Percentiles rank a stretch among this genome's conserved stretches.
phyloP scores from a whole-genome alignment of 2,888 invertebrate genomes.

The Sialis fuliginosa region DNA sequence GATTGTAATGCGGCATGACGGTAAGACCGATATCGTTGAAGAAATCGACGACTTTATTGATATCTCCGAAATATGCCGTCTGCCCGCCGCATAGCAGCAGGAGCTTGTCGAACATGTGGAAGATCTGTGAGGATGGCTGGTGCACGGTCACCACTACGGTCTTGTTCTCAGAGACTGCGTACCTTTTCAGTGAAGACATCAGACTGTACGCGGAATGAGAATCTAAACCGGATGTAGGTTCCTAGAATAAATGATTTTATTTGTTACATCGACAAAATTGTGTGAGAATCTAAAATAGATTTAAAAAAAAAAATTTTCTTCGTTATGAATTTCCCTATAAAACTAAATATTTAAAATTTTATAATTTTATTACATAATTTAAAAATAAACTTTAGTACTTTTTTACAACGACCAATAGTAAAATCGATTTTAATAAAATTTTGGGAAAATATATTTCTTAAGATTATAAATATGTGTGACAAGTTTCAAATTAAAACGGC shows the following conservation, averaged over 20 bases:
- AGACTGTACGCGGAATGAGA: conserved; percentile 60
- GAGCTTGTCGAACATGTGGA: conserved; percentile 64
- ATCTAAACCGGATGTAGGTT: conserved; percentile 69
- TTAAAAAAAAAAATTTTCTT: no score
- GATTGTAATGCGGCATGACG: conserved; percentile 62
- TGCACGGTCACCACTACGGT: conserved; percentile 65
- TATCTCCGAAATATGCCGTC: conserved; percentile 60
- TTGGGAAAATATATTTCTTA: no score
- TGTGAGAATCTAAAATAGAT: no score
- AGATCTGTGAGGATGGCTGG: conserved; percentile 71
- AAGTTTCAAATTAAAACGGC: no score
- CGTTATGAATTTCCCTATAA: no score
- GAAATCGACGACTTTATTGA: conserved; percentile 49
- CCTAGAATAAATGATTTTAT: conserved; percentile 29
- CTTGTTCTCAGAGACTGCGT: conserved; percentile 57
- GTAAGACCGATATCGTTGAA: conserved; percentile 52
- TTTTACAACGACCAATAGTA: no score
- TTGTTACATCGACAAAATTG: no score
- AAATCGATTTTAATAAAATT: no score
- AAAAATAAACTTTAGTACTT: no score
- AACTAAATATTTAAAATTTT: no score
- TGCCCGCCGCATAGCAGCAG: conserved; percentile 51
- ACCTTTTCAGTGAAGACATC: conserved; percentile 53
- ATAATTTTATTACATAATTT: no score
- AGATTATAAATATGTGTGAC: no score